phyloP scores from a whole-genome alignment of 2,888 invertebrate genomes.

The Drosophila infuscata region DNA sequence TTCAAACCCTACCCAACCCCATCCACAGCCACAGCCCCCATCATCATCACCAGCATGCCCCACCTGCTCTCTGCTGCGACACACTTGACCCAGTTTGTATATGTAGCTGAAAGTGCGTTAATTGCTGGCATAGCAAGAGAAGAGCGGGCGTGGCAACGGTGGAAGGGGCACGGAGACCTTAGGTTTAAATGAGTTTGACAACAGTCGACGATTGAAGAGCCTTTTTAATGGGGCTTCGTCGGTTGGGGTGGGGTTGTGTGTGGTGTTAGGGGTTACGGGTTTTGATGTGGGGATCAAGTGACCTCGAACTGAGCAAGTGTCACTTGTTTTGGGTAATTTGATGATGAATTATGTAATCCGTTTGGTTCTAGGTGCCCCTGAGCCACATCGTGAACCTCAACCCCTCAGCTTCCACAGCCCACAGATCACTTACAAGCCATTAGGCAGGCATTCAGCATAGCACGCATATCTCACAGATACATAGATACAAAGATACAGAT shows the following conservation, averaged over 20 bases:
- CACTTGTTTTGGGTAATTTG: constrained; percentile 40
- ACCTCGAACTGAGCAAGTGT: constrained; percentile 11
- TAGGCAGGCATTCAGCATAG: constrained; percentile 43
- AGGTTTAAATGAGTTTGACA: constrained; percentile 55
- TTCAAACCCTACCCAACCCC: constrained; percentile 16
- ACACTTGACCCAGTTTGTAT: constrained; percentile 67
- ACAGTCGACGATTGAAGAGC: constrained; percentile 42
- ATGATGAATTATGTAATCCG: constrained; percentile 65
- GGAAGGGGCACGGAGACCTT: background rate
- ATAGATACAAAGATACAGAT: constrained; percentile 5
- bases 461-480: constrained; percentile 33
- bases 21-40: too few relatives aligned
- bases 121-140: constrained; percentile 55
- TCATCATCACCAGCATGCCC: background rate
- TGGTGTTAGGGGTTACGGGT: background rate
- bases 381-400: background rate
- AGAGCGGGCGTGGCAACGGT: background rate
- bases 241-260: background rate
- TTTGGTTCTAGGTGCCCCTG: constrained; percentile 1
- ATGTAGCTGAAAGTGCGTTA: constrained; percentile 64
- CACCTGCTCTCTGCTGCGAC: background rate
- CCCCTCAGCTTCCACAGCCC: background rate
- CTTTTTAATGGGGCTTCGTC: constrained; percentile 10
- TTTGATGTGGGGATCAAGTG: background rate
- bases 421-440: constrained; percentile 74